Conservation (phyloP, 1,140 invertebrate genomes). For the Phocides pigmalion region DNA sequence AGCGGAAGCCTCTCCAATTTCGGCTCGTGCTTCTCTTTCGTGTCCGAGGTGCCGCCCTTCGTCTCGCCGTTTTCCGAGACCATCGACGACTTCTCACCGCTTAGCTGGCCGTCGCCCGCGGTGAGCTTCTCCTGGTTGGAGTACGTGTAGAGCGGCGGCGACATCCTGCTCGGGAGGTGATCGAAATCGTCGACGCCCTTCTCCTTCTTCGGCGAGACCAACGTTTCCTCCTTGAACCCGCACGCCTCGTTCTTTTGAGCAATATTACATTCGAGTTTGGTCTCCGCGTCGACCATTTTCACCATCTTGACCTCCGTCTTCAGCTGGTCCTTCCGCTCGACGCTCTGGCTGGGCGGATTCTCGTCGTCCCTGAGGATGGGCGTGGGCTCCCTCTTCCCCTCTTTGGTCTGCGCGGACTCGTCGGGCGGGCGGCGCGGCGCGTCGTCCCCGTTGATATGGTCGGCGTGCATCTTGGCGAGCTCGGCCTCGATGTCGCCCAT, state of each 20-base stretch:
- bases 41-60: slow-evolving; percentile 38
- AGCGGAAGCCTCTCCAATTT: slow-evolving; percentile 70
- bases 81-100: slow-evolving; percentile 52
- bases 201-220: slow-evolving; percentile 57
- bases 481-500: slow-evolving; percentile 87
- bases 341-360: slow-evolving; percentile 37
- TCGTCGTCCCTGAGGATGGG: slow-evolving; percentile 61
- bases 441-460: slow-evolving; percentile 77
- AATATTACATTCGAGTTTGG: slow-evolving; percentile 48
- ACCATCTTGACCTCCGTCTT: slow-evolving; percentile 36
- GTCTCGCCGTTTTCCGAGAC: slow-evolving; percentile 64
- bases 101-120: slow-evolving; percentile 52
- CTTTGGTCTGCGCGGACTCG: slow-evolving; percentile 47
- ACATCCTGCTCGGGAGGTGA: slow-evolving; percentile 88
- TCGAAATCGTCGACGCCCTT: slow-evolving; percentile 83
- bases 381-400: slow-evolving; percentile 53
- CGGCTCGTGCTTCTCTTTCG: slow-evolving; percentile 54
- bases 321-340: slow-evolving; percentile 40
- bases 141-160: slow-evolving; percentile 90
- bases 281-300: slow-evolving; percentile 35
- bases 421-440: slow-evolving; percentile 49
- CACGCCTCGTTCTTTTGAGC: slow-evolving; percentile 46
- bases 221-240: slow-evolving; percentile 35
- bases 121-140: slow-evolving; percentile 88
- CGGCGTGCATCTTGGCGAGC: slow-evolving; percentile 87